Evolutionary conservation across 2,113 vertebrate genomes (phyloP), one percentile per base, ranked within the genome.

Genomic region (Pongo abelii): DNA sequence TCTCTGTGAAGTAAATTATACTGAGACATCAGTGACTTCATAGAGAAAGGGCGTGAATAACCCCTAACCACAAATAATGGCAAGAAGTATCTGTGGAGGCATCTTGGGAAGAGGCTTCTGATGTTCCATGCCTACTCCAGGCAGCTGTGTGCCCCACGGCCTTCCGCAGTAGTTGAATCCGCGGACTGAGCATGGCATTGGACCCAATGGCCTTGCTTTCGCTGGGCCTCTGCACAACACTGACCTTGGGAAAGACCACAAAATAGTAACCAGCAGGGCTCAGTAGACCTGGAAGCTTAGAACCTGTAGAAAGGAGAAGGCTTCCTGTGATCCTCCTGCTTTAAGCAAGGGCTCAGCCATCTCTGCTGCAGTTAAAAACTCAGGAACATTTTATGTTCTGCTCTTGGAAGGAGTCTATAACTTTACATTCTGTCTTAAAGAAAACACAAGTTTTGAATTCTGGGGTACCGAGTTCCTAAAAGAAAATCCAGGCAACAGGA

Each of bases 181-280:
- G 5, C 2, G 17, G 27, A 13, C 40, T 4, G 3, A 5, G 7
- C 8, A 0, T 17, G 13, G 48, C 16, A 1, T 35, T 9, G 27
- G 0, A 22, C 16, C 5, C 74, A 17, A 23, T 20, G 32, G 38
- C 25, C 75, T 13, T 8, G 2, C 32, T 1, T 5, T 55, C 11
- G 1, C 48, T 2, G 10, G 10, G 59, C 11, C 35, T 48, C 79
- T 86, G 43, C 8, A 1, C 8, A 18, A 5, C 38, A 35, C 10
- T 3, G 35, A 6, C 16, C 8, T 12, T 8, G 5, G 30, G 25
- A 22, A 14, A 74, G 72, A 38, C 32, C 18, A 0, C 43, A 43
- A 27, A 55, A 25, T 30, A 2, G 43, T 27, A 10, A 9, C 25
- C 8, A 12, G 48, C 70, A 4, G 30, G 23, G 25, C 32, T 38